phyloP scores from a whole-genome alignment of 2,888 invertebrate species.

The Beris chalybata region DNA sequence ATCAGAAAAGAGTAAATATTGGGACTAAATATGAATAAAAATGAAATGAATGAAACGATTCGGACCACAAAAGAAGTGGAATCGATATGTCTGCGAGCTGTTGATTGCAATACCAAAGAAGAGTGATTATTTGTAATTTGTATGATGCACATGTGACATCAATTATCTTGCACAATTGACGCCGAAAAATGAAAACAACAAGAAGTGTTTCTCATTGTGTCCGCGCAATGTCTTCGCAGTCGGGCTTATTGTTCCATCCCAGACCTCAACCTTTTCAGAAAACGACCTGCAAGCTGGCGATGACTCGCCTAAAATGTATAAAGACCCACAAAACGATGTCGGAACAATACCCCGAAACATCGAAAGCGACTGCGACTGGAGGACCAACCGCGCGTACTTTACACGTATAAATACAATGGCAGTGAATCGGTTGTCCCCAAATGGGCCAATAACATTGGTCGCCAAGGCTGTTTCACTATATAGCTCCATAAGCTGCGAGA shows the following conservation, averaged over 20 bases:
- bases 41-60: too few relatives aligned
- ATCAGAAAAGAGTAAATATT: too few relatives aligned
- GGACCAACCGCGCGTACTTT: not conserved
- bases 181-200: conserved; percentile 4
- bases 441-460: conserved; percentile 29
- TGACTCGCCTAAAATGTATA: conserved; percentile 13
- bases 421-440: conserved; percentile 29
- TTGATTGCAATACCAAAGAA: too few relatives aligned
- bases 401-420: conserved; percentile 21
- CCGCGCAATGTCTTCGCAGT: conserved; percentile 11
- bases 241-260: conserved; percentile 15
- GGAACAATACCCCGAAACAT: conserved; percentile 13
- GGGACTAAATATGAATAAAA: too few relatives aligned
- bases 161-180: conserved; percentile 11
- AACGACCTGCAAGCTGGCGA: conserved; percentile 11
- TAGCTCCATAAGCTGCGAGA: not conserved
- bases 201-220: conserved; percentile 15
- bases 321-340: conserved; percentile 7
- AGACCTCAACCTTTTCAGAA: conserved; percentile 21
- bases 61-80: too few relatives aligned
- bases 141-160: conserved; percentile 13
- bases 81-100: too few relatives aligned
- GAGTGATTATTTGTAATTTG: not conserved
- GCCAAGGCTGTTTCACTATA: conserved; percentile 16
- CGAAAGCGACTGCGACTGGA: too few relatives aligned